These are phyloP conservation scores for Gobius niger DNA, from an alignment of 2,113 vertebrate species.

Conservation along the genomic window DNA sequence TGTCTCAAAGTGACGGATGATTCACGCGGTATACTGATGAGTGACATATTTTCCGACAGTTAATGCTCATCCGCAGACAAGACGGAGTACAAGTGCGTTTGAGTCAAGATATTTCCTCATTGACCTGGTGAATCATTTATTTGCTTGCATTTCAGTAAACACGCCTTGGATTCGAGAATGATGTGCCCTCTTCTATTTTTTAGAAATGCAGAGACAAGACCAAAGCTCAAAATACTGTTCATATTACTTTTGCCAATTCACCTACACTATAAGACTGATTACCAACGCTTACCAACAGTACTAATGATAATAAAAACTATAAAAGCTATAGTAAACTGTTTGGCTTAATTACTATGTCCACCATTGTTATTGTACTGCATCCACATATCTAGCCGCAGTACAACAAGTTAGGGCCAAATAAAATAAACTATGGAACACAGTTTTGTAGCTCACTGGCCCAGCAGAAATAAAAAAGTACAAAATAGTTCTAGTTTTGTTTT, in stretches of 20 bases:
- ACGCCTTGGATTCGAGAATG: constrained; percentile 7
- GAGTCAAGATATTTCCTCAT: constrained; percentile 19
- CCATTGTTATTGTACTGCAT: no score
- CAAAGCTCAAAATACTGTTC: neutral
- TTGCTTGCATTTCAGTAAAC: constrained; percentile 11
- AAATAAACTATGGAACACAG: no score
- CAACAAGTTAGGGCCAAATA: no score
- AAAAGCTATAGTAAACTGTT: no score
- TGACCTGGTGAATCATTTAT: constrained; percentile 15
- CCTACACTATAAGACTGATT: neutral
- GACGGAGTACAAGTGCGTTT: constrained; percentile 6
- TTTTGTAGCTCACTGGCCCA: no score
- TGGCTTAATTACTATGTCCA: no score
- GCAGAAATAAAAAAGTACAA: no score
- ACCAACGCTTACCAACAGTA: no score
- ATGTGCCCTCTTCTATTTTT: neutral
- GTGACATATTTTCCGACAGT: constrained; percentile 10
- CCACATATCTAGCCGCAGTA: no score
- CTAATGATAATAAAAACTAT: no score
- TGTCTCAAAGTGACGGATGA: constrained; percentile 19
- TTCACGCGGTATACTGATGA: constrained; percentile 11
- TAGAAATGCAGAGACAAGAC: neutral
- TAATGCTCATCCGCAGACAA: constrained; percentile 29
- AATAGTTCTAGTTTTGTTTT: neutral
- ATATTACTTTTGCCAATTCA: neutral